Evolutionary conservation across 2,797 vertebrate species (phyloP).

Genomic region (Gobio occitaniae): DNA sequence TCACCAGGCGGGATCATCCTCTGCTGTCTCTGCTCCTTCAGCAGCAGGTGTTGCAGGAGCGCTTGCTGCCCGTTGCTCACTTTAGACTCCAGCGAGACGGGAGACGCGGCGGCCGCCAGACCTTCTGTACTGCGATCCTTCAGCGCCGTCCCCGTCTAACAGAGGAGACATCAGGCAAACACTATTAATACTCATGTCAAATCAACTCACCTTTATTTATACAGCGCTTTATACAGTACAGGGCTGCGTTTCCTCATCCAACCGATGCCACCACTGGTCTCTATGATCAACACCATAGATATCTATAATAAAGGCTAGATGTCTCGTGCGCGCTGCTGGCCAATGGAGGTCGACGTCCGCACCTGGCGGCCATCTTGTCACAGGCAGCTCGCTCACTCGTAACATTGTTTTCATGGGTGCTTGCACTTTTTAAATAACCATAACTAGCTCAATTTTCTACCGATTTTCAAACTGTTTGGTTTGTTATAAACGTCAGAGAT

Average conservation of each 20-base stretch:
- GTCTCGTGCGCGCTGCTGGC: too few relatives aligned
- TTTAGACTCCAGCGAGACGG: constrained; percentile 84
- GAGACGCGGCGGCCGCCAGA: constrained; percentile 81
- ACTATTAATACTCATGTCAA: neutral
- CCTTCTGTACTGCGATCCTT: constrained; percentile 89
- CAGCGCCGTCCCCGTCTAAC: constrained; percentile 85
- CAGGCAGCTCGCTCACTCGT: too few relatives aligned
- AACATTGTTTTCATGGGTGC: too few relatives aligned
- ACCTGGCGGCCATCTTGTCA: too few relatives aligned
- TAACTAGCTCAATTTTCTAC: too few relatives aligned
- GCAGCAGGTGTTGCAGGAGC: constrained; percentile 93
- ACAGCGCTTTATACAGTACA: too few relatives aligned
- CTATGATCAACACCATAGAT: neutral
- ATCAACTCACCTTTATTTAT: neutral
- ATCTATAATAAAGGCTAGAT: too few relatives aligned
- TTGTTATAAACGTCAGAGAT: too few relatives aligned
- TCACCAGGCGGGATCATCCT: constrained; percentile 93
- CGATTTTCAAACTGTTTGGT: too few relatives aligned
- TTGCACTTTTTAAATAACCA: too few relatives aligned
- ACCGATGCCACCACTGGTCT: neutral
- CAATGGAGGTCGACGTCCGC: too few relatives aligned
- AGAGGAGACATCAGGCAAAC: neutral
- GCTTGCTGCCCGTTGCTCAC: constrained; percentile 96
- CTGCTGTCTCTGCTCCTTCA: constrained; percentile 97
- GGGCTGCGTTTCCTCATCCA: too few relatives aligned